A percentile compares a stretch with the other conserved stretches of the same genome.
phyloP scores from a whole-genome alignment of 2,888 invertebrate species.

The Amblyjoppa fuscipennis region DNA sequence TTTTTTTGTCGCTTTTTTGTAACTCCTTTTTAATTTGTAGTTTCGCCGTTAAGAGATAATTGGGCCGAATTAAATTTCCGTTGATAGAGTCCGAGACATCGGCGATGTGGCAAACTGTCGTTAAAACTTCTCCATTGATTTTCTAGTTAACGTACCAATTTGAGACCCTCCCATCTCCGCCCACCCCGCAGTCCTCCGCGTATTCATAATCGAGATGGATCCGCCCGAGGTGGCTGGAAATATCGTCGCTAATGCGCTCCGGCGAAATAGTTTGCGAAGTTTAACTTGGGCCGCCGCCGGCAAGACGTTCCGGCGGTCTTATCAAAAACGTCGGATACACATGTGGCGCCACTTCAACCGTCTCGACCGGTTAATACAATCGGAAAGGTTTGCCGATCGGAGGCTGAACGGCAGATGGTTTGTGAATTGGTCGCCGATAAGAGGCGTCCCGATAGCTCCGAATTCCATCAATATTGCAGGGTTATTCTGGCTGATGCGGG shows the following conservation, averaged over 20 bases:
- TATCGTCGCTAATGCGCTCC: conserved; percentile 6
- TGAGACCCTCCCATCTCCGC: background rate
- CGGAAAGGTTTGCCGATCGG: background rate
- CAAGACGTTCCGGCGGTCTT: background rate
- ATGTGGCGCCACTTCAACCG: background rate
- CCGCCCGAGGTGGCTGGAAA: background rate
- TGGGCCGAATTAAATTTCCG: background rate
- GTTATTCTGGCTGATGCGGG: background rate
- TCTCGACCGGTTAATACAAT: background rate
- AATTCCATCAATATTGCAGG: background rate
- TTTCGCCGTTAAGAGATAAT: background rate
- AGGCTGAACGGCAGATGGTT: background rate
- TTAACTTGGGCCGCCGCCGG: background rate
- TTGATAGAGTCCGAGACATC: background rate
- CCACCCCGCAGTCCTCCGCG: too few species aligned
- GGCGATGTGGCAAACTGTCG: background rate
- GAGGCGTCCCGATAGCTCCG: background rate
- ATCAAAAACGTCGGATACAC: background rate
- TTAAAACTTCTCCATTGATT: background rate
- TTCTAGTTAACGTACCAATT: background rate
- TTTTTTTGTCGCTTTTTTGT: background rate
- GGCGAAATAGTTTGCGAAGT: background rate
- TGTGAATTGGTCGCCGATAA: background rate
- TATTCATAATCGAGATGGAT: background rate
- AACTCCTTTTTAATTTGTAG: background rate